Evolutionary conservation across 2,888 invertebrate genomes (phyloP).

Genomic region (Dasypogon diadema): DNA sequence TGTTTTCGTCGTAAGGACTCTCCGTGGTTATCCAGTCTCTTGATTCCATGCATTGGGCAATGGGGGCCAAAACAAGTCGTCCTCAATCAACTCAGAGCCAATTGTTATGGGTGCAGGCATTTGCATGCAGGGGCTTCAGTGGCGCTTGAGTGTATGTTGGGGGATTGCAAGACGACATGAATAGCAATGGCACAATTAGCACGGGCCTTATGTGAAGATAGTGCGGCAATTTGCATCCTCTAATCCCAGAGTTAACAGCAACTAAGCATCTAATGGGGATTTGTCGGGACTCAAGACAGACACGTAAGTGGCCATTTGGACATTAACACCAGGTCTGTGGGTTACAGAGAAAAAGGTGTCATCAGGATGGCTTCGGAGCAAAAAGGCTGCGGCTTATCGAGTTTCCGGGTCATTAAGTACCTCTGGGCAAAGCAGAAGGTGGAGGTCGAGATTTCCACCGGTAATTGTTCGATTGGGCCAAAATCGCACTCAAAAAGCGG

Average conservation of each 20-base stretch:
- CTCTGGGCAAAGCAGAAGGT: neutral
- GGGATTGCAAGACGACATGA: slow-evolving; percentile 32
- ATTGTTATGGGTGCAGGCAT: slow-evolving; percentile 44
- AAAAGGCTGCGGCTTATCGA: slow-evolving; percentile 27
- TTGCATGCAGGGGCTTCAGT: slow-evolving; percentile 3
- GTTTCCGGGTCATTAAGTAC: slow-evolving; percentile 38
- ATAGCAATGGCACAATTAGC: slow-evolving; percentile 40
- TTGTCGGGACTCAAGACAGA: neutral
- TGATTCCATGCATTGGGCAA: neutral
- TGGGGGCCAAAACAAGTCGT: slow-evolving; percentile 31
- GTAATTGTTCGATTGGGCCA: slow-evolving; percentile 20
- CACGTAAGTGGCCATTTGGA: slow-evolving; percentile 12
- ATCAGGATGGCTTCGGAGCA: slow-evolving; percentile 3
- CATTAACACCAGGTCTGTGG: slow-evolving; percentile 1
- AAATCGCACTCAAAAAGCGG: neutral
- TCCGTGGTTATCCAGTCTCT: slow-evolving; percentile 14
- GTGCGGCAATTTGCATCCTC: slow-evolving; percentile 28
- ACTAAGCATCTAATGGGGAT: neutral
- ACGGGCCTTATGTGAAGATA: slow-evolving; percentile 17
- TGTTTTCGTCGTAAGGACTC: slow-evolving; percentile 24
- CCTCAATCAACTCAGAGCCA: slow-evolving; percentile 27
- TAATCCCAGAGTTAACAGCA: slow-evolving; percentile 15
- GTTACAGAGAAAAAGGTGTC: slow-evolving; percentile 20
- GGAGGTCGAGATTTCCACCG: neutral
- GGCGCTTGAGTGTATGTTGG: neutral